Percentiles rank a stretch among this genome's conserved stretches.
phyloP scores from a whole-genome alignment of 2,797 vertebrate genomes.

The Passerculus sandwichensis region DNA sequence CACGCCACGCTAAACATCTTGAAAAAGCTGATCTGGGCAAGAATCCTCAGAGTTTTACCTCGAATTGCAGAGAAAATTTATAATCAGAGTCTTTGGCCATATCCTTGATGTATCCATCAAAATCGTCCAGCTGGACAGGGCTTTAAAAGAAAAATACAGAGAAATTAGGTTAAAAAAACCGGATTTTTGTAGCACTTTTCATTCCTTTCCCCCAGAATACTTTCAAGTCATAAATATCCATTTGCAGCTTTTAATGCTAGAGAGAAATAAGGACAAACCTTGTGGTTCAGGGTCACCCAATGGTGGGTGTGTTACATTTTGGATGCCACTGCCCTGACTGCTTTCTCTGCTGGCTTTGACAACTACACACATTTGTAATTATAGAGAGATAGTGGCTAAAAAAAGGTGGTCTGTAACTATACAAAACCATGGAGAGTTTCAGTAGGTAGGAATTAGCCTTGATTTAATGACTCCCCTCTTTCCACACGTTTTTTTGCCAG shows the following conservation, averaged over 20 bases:
- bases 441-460: background rate
- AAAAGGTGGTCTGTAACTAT: background rate
- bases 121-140: conserved; percentile 92
- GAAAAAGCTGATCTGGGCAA: background rate
- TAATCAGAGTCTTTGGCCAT: conserved; percentile 98
- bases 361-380: background rate
- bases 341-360: background rate
- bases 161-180: background rate
- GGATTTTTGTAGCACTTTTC: background rate
- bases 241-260: background rate
- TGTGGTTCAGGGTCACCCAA: background rate
- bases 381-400: background rate
- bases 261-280: background rate
- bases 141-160: conserved; percentile 69
- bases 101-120: conserved; percentile 93
- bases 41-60: conserved; percentile 77
- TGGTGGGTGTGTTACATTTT: background rate
- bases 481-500: background rate
- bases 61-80: conserved; percentile 97
- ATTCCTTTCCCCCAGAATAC: background rate
- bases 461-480: background rate
- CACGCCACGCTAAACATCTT: rapidly evolving
- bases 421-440: background rate
- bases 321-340: background rate
- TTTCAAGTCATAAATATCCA: background rate